Conservation (phyloP, 1,140 invertebrate genomes). For the Pomacea maculata region DNA sequence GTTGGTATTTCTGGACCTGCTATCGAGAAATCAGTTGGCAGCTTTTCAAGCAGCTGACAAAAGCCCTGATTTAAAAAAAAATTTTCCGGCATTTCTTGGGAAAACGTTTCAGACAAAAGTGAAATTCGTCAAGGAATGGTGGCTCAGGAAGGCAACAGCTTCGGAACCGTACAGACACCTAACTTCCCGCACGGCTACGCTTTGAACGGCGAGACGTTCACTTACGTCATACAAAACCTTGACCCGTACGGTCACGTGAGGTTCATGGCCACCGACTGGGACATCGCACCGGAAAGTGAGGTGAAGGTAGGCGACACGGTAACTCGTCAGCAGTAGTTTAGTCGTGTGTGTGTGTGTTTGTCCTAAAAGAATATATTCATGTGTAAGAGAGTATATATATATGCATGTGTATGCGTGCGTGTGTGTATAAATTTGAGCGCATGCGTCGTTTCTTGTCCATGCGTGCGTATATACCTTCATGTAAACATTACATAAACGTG, state of each 20-base stretch:
- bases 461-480: not conserved
- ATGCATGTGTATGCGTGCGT: not conserved
- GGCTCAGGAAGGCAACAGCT: slow-evolving; percentile 37
- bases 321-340: not conserved
- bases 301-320: slow-evolving; percentile 47
- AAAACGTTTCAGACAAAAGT: slow-evolving; percentile 45
- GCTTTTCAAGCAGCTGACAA: not conserved
- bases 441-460: not conserved
- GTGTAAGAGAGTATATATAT: not conserved
- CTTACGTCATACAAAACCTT: slow-evolving; percentile 57
- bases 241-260: slow-evolving; percentile 56
- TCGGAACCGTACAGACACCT: slow-evolving; percentile 49
- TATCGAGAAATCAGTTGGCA: not conserved
- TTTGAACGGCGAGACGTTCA: slow-evolving; percentile 57
- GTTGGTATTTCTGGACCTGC: not conserved
- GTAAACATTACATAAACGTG: not conserved
- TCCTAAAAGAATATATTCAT: too few species aligned
- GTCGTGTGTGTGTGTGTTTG: too few species aligned
- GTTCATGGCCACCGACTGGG: slow-evolving; percentile 58
- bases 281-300: slow-evolving; percentile 51
- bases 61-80: not conserved
- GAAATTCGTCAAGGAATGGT: slow-evolving; percentile 45
- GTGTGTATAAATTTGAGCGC: not conserved
- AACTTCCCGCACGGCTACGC: slow-evolving; percentile 59
- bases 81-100: slow-evolving; percentile 9